Conservation (phyloP, 2,888 invertebrate genomes). For the Herminia tarsipennalis region DNA sequence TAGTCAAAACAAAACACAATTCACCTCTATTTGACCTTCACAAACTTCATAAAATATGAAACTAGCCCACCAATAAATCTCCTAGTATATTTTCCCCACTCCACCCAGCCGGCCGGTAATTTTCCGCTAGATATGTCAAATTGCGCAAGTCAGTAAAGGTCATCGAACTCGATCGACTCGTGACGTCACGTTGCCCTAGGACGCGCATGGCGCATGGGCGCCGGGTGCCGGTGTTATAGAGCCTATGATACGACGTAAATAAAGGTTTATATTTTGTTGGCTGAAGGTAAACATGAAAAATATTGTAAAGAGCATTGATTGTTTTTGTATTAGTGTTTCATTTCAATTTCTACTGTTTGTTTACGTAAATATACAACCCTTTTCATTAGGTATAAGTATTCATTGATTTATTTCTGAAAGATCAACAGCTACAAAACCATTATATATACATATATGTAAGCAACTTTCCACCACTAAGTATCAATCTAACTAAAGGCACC, state of each 20-base stretch:
- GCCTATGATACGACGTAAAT: not conserved
- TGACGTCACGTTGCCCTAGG: constrained; percentile 50
- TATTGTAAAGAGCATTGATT: too few species aligned
- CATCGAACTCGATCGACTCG: constrained; percentile 36
- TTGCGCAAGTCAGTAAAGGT: constrained; percentile 47
- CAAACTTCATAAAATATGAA: constrained; percentile 18
- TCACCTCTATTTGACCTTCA: not conserved
- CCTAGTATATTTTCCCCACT: constrained; percentile 16
- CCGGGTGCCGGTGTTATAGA: not conserved
- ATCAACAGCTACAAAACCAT: too few species aligned
- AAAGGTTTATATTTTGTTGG: too few species aligned
- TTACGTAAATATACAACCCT: too few species aligned
- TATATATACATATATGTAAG: too few species aligned
- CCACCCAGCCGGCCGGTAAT: constrained; percentile 33
- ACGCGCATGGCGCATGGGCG: constrained; percentile 21
- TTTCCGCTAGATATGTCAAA: constrained; percentile 46
- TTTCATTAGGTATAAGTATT: too few species aligned
- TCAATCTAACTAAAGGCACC: too few species aligned
- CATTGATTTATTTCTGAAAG: too few species aligned
- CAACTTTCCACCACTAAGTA: too few species aligned
- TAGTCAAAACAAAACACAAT: constrained; percentile 8
- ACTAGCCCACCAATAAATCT: constrained; percentile 15
- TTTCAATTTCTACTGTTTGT: too few species aligned
- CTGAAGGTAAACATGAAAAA: too few species aligned
- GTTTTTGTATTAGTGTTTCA: too few species aligned